phyloP scores from a whole-genome alignment of 2,113 vertebrate genomes.

The Panthera uncia region DNA sequence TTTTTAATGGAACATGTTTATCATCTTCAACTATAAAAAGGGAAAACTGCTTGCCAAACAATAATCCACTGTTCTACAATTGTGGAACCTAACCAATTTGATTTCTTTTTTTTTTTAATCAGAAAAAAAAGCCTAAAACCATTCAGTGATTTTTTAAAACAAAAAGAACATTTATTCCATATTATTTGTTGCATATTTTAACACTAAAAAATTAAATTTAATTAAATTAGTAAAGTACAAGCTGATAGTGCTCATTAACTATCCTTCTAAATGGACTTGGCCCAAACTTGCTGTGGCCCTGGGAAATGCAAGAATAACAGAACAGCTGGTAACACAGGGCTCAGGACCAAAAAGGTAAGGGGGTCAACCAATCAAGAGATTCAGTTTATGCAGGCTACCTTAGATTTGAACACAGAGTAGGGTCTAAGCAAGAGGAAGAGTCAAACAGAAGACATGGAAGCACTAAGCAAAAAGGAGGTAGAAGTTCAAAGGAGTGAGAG shows the following conservation, averaged over 20 bases:
- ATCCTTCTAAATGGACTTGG: not conserved
- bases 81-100: not conserved
- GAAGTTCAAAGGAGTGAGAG: not conserved
- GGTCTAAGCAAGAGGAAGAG: not conserved
- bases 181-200: conserved; percentile 5
- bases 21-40: not conserved
- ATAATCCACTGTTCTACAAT: not conserved
- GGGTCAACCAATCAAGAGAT: not conserved
- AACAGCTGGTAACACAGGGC: not conserved
- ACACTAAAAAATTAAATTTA: not conserved
- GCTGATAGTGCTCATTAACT: not conserved
- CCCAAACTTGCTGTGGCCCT: not conserved
- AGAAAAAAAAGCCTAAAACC: not conserved
- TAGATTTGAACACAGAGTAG: not conserved
- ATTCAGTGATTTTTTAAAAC: conserved; percentile 16
- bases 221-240: not conserved
- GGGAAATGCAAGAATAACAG: not conserved
- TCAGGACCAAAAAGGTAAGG: not conserved
- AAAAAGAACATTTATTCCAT: not conserved
- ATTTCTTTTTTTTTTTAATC: not conserved
- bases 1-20: not conserved
- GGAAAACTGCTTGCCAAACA: not conserved
- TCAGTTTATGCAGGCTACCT: not conserved
- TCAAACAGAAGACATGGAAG: not conserved
- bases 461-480: not conserved